Percentiles rank a stretch among this genome's conserved stretches.
Evolutionary conservation across 2,113 vertebrate species (phyloP).

Genomic region (Glareola pratincola): DNA sequence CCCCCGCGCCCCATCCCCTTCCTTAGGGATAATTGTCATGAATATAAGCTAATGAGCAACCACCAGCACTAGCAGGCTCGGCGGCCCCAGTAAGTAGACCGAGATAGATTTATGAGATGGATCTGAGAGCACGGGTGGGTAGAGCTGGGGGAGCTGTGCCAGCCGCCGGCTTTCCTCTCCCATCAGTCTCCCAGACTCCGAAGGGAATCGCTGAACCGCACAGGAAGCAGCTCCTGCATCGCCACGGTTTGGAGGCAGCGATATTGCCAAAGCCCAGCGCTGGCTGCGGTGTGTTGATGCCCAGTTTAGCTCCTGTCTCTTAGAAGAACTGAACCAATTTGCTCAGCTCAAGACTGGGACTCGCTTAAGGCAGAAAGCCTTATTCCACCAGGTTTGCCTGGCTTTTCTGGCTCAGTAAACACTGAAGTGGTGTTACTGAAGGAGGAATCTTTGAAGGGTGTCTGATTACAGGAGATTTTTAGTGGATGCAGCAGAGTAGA

Average conservation of each 20-base stretch:
- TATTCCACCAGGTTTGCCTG: background rate
- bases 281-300: background rate
- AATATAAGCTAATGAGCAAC: constrained; percentile 18
- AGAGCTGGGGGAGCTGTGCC: background rate
- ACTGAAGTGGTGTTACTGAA: background rate
- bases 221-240: fast-evolving
- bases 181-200: background rate
- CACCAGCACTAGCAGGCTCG: background rate
- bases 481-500: background rate
- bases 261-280: background rate
- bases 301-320: background rate
- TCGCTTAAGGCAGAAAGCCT: background rate
- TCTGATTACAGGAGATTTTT: background rate
- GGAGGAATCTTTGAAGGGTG: background rate
- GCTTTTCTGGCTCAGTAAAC: background rate
- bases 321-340: background rate
- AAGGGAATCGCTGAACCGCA: fast-evolving
- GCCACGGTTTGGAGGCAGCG: fast-evolving
- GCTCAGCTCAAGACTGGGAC: background rate
- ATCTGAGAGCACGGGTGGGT: fast-evolving
- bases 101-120: background rate
- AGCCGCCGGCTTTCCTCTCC: background rate
- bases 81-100: background rate
- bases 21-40: background rate
- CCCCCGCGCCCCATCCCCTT: background rate